Evolutionary conservation across 2,888 invertebrate genomes (phyloP).

Genomic region (Agrypnus murinus): DNA sequence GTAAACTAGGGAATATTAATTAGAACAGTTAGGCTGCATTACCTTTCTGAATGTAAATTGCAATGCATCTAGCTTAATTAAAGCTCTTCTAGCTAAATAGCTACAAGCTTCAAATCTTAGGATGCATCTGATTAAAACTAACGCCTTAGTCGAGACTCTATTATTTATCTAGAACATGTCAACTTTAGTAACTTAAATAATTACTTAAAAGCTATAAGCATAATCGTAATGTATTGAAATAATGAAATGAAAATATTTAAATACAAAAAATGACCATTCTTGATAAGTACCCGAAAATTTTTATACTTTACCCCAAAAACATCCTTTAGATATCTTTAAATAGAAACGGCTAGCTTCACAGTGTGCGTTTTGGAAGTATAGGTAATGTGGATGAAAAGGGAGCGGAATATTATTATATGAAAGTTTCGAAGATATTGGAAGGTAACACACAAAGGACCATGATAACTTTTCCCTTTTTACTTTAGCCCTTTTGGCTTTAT

Average conservation of each 20-base stretch:
- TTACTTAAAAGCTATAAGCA: too few species aligned
- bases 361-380: slow-evolving; percentile 22
- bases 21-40: slow-evolving; percentile 19
- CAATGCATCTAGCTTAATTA: slow-evolving; percentile 8
- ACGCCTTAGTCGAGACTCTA: too few species aligned
- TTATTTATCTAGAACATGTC: too few species aligned
- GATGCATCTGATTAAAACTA: too few species aligned
- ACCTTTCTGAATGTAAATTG: slow-evolving; percentile 4
- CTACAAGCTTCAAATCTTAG: too few species aligned
- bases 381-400: slow-evolving; percentile 22
- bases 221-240: too few species aligned
- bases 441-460: slow-evolving; percentile 20
- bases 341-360: slow-evolving; percentile 5
- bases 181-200: too few species aligned
- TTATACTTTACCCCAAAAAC: slow-evolving; percentile 6
- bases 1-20: slow-evolving; percentile 21
- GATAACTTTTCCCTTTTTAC: slow-evolving; percentile 19
- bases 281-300: too few species aligned
- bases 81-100: neutral
- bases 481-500: neutral
- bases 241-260: too few species aligned
- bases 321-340: slow-evolving; percentile 13
- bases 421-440: slow-evolving; percentile 24
- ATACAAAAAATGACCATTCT: too few species aligned
- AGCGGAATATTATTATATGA: slow-evolving; percentile 25